These are phyloP conservation scores for Pachycephala philippinensis DNA, from an alignment of 2,113 vertebrate species.

Conservation along the genomic window DNA sequence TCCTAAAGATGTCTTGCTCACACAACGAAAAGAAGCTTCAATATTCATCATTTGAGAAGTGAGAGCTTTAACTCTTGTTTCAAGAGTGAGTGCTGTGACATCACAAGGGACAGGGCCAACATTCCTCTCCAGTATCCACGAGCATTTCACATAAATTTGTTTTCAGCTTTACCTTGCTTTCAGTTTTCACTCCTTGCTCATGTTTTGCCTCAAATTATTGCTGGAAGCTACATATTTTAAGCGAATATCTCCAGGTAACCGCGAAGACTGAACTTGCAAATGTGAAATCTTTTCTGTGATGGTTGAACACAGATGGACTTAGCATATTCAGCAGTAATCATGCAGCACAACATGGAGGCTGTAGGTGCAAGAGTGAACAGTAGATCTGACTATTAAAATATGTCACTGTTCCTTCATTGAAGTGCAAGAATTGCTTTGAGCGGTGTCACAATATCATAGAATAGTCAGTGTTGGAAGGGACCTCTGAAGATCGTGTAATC, in stretches of 20 bases:
- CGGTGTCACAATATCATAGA: no score
- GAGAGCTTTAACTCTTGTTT: neutral
- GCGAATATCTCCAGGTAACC: neutral
- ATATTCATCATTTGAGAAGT: neutral
- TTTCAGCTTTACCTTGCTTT: neutral
- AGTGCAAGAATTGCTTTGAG: neutral
- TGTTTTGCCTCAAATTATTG: neutral
- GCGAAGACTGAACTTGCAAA: neutral
- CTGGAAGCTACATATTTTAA: neutral
- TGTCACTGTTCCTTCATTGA: neutral
- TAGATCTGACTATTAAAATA: neutral
- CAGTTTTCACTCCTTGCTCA: neutral
- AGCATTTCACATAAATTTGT: neutral
- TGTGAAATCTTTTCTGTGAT: neutral
- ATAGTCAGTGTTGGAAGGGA: neutral
- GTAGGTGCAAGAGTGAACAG: neutral
- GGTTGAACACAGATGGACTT: neutral
- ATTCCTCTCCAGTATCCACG: neutral
- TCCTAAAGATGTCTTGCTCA: neutral
- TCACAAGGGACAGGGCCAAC: rapidly evolving
- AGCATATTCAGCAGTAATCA: neutral
- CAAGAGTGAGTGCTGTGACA: neutral
- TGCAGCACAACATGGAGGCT: neutral
- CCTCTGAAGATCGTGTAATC: neutral
- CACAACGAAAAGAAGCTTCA: neutral